phyloP scores from a whole-genome alignment of 2,888 invertebrate genomes.

The Incurvaria masculella region DNA sequence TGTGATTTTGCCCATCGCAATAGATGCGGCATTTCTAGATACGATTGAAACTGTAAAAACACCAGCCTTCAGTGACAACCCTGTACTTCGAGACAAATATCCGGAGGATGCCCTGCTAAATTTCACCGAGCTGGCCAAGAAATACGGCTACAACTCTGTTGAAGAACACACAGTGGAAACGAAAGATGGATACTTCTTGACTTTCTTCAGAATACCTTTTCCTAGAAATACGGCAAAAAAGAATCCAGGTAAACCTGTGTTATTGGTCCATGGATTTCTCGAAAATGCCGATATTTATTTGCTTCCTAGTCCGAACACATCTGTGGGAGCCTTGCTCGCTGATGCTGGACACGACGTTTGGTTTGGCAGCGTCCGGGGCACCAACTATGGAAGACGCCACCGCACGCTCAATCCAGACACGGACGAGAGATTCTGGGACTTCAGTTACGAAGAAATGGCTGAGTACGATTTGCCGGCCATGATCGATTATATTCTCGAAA shows the following conservation, averaged over 20 bases:
- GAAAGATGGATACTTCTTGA: slow-evolving; percentile 25
- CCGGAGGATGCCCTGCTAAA: slow-evolving; percentile 14
- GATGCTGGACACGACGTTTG: slow-evolving; percentile 53
- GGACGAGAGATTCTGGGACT: slow-evolving; percentile 50
- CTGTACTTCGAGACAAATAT: neutral
- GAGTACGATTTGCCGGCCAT: slow-evolving; percentile 66
- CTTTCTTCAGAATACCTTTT: slow-evolving; percentile 20
- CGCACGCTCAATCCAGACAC: slow-evolving; percentile 31
- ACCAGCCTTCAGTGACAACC: no score
- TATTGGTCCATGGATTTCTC: slow-evolving; percentile 32
- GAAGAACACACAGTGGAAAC: slow-evolving; percentile 22
- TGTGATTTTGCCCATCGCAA: no score
- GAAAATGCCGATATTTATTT: slow-evolving; percentile 33
- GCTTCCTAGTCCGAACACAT: slow-evolving; percentile 26
- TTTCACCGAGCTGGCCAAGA: slow-evolving; percentile 21
- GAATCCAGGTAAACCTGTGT: slow-evolving; percentile 13
- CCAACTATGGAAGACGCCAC: slow-evolving; percentile 59
- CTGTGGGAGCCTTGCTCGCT: slow-evolving; percentile 39
- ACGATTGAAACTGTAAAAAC: no score
- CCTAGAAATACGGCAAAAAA: slow-evolving; percentile 16
- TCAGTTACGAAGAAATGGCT: slow-evolving; percentile 69
- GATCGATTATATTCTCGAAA: slow-evolving; percentile 32
- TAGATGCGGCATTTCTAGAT: no score
- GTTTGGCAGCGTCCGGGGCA: slow-evolving; percentile 55
- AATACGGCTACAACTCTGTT: slow-evolving; percentile 20